A percentile compares a stretch with the other conserved stretches of the same genome.
phyloP scores from a whole-genome alignment of 2,113 vertebrate genomes.

The Xyrauchen texanus region DNA sequence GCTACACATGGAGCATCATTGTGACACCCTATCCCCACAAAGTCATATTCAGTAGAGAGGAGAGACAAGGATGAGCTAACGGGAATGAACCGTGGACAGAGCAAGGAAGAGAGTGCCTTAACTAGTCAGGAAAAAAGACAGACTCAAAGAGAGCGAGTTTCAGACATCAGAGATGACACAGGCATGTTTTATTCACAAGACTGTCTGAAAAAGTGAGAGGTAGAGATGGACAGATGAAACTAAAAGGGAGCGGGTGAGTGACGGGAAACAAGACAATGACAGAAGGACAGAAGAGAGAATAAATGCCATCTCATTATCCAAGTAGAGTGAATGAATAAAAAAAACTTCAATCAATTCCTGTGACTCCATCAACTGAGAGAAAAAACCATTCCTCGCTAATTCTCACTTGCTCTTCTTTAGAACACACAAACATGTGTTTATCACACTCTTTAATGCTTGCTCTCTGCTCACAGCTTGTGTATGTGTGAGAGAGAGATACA shows the following conservation, averaged over 20 bases:
- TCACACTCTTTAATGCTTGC: not conserved
- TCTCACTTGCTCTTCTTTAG: not conserved
- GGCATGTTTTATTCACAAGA: slow-evolving; percentile 45
- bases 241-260: slow-evolving; percentile 14
- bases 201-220: slow-evolving; percentile 9
- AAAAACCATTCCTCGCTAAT: not conserved
- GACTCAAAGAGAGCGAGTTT: slow-evolving; percentile 15
- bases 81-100: slow-evolving; percentile 15
- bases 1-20: not conserved
- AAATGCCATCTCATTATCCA: slow-evolving; percentile 29
- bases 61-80: slow-evolving; percentile 19
- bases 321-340: not conserved
- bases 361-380: slow-evolving; percentile 13
- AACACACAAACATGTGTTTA: slow-evolving; percentile 12
- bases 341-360: slow-evolving; percentile 11
- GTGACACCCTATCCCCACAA: not conserved
- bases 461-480: slow-evolving; percentile 12
- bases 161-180: slow-evolving; percentile 42
- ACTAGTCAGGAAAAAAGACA: not conserved
- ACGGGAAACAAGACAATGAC: slow-evolving; percentile 18
- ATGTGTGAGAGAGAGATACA: slow-evolving; percentile 15
- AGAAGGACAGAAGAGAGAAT: slow-evolving; percentile 28
- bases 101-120: not conserved
- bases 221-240: slow-evolving; percentile 20
- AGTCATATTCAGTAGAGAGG: not conserved